Conservation (phyloP, 2,797 vertebrate species). For the Pipistrellus nathusii region DNA sequence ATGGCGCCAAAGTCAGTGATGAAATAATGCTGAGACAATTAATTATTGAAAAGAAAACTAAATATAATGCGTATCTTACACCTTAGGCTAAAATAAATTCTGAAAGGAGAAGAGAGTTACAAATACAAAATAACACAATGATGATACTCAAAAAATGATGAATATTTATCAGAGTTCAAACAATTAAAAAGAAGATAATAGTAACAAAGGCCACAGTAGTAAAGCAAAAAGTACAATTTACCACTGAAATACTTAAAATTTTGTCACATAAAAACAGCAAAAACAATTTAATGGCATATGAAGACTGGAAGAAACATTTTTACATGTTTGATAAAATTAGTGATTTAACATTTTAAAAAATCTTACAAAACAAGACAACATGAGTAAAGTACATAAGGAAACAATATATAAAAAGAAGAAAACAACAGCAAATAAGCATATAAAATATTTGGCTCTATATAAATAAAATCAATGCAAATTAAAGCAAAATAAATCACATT, state of each 20-base stretch:
- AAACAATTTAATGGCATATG: conserved; percentile 32
- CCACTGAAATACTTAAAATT: background rate
- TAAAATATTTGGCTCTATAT: background rate
- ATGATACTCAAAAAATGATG: background rate
- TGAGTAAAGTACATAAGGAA: conserved; percentile 10
- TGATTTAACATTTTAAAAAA: conserved; percentile 27
- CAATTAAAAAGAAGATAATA: conserved; percentile 38
- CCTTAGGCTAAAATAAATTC: conserved; percentile 29
- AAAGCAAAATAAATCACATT: conserved; percentile 30
- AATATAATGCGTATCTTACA: background rate
- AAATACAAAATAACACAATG: conserved; percentile 34
- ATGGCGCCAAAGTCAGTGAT: background rate
- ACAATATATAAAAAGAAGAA: conserved; percentile 30
- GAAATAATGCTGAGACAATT: background rate
- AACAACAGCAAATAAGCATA: conserved; percentile 26
- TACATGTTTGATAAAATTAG: conserved; percentile 42
- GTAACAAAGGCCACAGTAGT: background rate
- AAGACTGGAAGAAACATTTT: conserved; percentile 43
- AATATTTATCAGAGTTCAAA: conserved; percentile 30
- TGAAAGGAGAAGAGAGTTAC: background rate
- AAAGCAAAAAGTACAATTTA: background rate
- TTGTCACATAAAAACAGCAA: conserved; percentile 55
- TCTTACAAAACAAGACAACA: conserved; percentile 38
- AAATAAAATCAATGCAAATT: conserved; percentile 24
- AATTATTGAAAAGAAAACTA: background rate